Percentiles rank a stretch among this genome's conserved stretches.
Conservation (phyloP, 2,797 vertebrate genomes). For the Cossypha heuglini region DNA sequence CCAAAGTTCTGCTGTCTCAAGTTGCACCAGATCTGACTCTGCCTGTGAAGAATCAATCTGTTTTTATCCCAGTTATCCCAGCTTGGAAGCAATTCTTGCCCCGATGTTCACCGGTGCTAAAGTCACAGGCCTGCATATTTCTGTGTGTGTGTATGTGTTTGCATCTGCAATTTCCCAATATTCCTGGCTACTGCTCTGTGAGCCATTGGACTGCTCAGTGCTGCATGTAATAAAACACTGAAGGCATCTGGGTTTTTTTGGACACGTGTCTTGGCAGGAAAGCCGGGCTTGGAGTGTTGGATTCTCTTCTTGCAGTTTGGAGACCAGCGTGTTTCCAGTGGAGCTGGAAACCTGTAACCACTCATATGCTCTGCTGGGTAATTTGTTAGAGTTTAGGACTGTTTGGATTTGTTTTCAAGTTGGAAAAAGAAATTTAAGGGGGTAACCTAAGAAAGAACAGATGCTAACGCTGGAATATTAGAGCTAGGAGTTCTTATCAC, state of each 20-base stretch:
- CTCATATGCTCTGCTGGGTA: constrained; percentile 62
- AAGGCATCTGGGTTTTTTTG: constrained; percentile 73
- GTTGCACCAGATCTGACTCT: neutral
- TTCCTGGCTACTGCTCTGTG: constrained; percentile 55
- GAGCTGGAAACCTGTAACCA: constrained; percentile 68
- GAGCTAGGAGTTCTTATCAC: neutral
- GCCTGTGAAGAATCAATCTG: neutral
- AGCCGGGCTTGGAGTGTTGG: constrained; percentile 57
- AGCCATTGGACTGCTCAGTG: constrained; percentile 49
- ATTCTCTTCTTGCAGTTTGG: constrained; percentile 60
- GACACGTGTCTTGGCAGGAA: constrained; percentile 64
- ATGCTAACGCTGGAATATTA: constrained; percentile 40
- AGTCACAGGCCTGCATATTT: constrained; percentile 53
- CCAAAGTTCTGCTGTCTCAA: neutral
- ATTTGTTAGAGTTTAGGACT: constrained; percentile 56
- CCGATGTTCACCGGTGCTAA: neutral
- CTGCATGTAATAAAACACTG: constrained; percentile 65
- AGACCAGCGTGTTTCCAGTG: constrained; percentile 61
- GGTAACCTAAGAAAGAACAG: constrained; percentile 56
- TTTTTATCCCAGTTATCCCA: neutral
- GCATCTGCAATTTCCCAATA: constrained; percentile 51
- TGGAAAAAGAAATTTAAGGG: constrained; percentile 28
- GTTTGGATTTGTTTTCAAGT: constrained; percentile 62
- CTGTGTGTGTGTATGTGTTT: constrained; percentile 36
- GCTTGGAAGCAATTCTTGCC: neutral